Base-by-base conservation (phyloP, 1,140 invertebrate species). In the Aphaenogaster rudis region DNA sequence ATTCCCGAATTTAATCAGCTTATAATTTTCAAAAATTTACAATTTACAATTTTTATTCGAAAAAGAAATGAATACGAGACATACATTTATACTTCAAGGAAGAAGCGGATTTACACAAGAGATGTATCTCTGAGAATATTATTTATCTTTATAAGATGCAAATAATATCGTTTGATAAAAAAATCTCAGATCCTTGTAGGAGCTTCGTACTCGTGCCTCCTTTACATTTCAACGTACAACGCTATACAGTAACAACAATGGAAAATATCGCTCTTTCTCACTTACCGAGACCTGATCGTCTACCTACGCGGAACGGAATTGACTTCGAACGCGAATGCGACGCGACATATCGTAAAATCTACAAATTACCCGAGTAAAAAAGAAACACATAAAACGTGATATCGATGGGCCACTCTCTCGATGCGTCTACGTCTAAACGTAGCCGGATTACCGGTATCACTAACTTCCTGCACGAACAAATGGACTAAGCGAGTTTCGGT, bases 361-460 rank as follows among this genome's bases (percentile, higher is more conserved):
- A 91, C 48, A 88, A 92, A 91, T 90, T 89, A 91, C 84, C 74
- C 88, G 86, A 91, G 91, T 93, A 93, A 93, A 94, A 94, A 94
- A 94, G 92, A 93, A 92, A 92, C 79, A 64, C 92, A 94, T 89
- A 94, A 93, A 94, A 94, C 39, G 66, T 89, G 74, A 89, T 90
- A 88, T 88, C 78, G 72, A 90, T 90, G 86, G 78, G 71, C 59
- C 74, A 52, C n/a, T 54, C 63, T 89, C 63, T 89, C 81, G 77
- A 91, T 90, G 84, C 80, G 59, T 76, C 87, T 89, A 85, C n/a
- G 11, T 21, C 67, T 86, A 88, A 90, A 69, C 50, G 52, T 84
- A 54, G 61, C 42, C n/a, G 61, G 64, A 90, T 76, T 66, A 79
- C 87, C 21, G 59, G 52, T 67, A 79, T 15, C 59, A 48, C 81